Evolutionary conservation across 2,113 vertebrate genomes (phyloP).

Genomic region (Acrocephalus arundinaceus): DNA sequence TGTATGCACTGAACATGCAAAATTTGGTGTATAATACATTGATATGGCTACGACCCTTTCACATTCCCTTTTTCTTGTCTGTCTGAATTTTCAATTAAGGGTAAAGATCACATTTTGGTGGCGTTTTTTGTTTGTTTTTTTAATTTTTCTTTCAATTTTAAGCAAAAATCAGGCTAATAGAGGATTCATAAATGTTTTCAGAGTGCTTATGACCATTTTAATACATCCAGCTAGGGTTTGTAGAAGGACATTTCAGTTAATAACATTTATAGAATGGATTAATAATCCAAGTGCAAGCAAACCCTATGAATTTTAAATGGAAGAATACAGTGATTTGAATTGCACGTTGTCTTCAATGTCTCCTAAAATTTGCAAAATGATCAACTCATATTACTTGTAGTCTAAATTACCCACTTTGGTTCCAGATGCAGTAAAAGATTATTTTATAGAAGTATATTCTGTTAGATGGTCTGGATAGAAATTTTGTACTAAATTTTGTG

Average conservation of each 20-base stretch:
- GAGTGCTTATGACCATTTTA: neutral
- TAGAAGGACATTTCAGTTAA: neutral
- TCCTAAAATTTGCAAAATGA: neutral
- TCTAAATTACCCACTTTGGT: neutral
- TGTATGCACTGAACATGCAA: neutral
- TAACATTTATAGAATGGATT: neutral
- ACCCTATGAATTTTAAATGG: neutral
- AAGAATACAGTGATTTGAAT: neutral
- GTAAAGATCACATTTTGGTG: neutral
- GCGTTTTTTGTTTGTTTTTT: rapidly evolving
- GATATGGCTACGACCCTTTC: neutral
- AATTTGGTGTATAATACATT: neutral
- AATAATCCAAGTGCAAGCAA: neutral
- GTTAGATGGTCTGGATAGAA: neutral
- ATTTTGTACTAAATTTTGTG: neutral
- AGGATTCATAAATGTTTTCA: neutral
- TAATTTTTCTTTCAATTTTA: neutral
- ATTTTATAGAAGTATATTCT: neutral
- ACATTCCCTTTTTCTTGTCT: neutral
- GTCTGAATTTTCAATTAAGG: neutral
- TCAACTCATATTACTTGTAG: neutral
- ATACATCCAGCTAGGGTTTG: neutral
- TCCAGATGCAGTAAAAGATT: neutral
- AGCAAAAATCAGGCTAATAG: neutral
- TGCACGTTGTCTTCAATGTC: rapidly evolving